Evolutionary conservation across 2,888 invertebrate genomes (phyloP), one percentile per base, ranked within the genome.

Genomic region (Dynastes tityus): DNA sequence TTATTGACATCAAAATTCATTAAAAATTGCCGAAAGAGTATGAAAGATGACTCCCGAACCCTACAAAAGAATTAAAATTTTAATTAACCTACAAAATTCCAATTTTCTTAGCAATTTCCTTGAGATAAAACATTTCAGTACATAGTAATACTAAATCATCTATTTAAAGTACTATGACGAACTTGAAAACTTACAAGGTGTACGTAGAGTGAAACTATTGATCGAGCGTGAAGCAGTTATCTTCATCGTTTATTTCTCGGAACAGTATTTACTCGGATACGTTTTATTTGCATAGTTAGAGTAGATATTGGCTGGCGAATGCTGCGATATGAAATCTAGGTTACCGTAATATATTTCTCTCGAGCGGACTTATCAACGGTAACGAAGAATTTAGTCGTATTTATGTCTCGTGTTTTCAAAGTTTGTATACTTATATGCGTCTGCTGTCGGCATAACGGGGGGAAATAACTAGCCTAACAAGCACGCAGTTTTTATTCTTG

Each of bases 251-350:
- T 70, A 70, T 70, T 71, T 55, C 55, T 37, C 40, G 11, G 32
- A 55, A 55, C 55, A 37, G 0, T 71, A 27, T 51, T 71, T 45
- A 45, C 67, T 58, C 9, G 11, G 40, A 55, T 71, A 55, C 29
- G 32, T 71, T 71, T 71, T 51, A 55, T 55, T 71, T 71, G 55
- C 67, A 67, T 67, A 67, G 45, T 45, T 16, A n/a, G 37, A n/a
- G 27, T 2, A 55, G 53, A 73, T 73, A 73, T 61, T 40, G 16
- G 67, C 9, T 40, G 40, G 51, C 22, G 51, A 51, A 68, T 27
- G 68, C 29, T 22, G 40, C 51, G 68, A 73, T 73, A 58, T 55
- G 58, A 58, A 73, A 73, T 73, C 73, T 73, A 73, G 73, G 73
- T 73, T 73, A 73, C 40, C 29, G 37, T 58, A 58, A 58, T 73